Evolutionary conservation across 2,113 vertebrate genomes (phyloP).

Genomic region (Baryphthengus martii): DNA sequence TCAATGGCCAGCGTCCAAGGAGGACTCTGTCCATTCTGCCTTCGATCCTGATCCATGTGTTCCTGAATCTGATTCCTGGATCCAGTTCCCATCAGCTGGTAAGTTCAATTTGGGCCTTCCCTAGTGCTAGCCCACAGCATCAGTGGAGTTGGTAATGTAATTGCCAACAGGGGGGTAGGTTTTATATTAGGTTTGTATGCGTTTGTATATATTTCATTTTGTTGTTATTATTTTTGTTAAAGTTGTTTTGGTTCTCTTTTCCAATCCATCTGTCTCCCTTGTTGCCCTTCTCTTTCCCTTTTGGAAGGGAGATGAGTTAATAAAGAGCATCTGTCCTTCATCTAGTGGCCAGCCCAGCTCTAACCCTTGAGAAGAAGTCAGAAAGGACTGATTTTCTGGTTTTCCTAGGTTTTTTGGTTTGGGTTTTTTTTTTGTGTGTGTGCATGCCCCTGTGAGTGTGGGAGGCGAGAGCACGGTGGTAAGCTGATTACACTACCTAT

Average conservation of each 20-base stretch:
- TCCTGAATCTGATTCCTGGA: no score
- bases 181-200: background rate
- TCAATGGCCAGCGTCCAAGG: no score
- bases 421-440: background rate
- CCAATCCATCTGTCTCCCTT: background rate
- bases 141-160: no score
- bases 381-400: background rate
- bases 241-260: background rate
- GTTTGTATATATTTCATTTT: background rate
- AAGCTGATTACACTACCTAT: background rate
- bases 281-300: background rate
- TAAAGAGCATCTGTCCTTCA: background rate
- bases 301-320: background rate
- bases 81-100: no score
- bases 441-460: accelerated
- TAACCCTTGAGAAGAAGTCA: background rate
- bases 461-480: background rate
- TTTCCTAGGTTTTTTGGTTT: background rate
- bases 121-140: no score
- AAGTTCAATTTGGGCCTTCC: no score
- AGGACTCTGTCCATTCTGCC: no score
- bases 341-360: background rate
- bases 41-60: no score
- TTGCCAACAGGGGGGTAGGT: background rate
- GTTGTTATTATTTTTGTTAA: background rate